Percentiles rank a stretch among this genome's conserved stretches.
These are phyloP conservation scores for Ernsta delagoae DNA, from an alignment of 2,888 invertebrate species.

Conservation along the genomic window DNA sequence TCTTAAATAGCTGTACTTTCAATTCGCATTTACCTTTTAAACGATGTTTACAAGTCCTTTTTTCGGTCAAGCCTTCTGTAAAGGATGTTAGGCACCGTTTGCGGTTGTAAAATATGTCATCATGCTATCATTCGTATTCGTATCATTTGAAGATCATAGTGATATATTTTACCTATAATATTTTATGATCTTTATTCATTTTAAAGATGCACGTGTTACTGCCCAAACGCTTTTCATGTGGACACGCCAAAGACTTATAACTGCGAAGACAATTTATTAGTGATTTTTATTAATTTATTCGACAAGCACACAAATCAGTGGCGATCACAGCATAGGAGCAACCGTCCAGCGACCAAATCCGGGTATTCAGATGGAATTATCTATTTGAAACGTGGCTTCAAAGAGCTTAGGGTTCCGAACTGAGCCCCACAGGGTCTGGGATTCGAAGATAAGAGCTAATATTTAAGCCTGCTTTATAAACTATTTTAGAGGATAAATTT, in stretches of 20 bases:
- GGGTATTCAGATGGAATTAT: slow-evolving; percentile 15
- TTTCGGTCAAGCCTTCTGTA: too few species aligned
- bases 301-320: slow-evolving; percentile 6
- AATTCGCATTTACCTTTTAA: too few species aligned
- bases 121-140: too few species aligned
- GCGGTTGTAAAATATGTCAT: too few species aligned
- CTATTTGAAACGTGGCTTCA: slow-evolving; percentile 4
- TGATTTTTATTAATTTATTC: slow-evolving; percentile 18
- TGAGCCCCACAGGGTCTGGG: slow-evolving; percentile 5
- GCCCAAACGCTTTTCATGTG: background rate
- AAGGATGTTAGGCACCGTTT: too few species aligned
- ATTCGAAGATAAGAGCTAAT: slow-evolving; percentile 16
- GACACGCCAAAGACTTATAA: background rate
- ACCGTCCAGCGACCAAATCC: slow-evolving; percentile 12
- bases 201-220: background rate
- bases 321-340: slow-evolving; percentile 1
- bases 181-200: too few species aligned
- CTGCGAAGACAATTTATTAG: slow-evolving; percentile 17
- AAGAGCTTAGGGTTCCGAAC: background rate
- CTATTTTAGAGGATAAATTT: background rate
- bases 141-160: too few species aligned
- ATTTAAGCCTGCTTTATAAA: background rate
- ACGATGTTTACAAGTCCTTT: too few species aligned
- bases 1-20: too few species aligned
- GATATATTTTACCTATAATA: too few species aligned